These are phyloP conservation scores for Camelus dromedarius DNA, from an alignment of 2,113 vertebrate genomes.

Conservation along the genomic window DNA sequence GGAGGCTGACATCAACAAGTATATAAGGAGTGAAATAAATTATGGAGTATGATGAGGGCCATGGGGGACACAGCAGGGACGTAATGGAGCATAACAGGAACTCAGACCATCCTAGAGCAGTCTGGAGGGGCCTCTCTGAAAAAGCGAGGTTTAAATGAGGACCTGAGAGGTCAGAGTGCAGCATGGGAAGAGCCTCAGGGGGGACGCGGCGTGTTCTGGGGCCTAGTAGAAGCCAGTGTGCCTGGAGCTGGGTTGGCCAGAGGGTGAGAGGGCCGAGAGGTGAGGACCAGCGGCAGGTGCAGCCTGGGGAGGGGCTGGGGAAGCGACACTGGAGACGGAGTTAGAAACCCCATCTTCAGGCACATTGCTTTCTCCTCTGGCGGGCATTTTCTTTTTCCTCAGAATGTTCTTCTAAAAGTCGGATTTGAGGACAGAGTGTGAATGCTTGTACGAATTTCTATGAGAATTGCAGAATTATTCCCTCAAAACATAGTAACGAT, in stretches of 20 bases:
- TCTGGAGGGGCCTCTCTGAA: not conserved
- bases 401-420: not conserved
- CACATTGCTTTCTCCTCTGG: not conserved
- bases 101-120: not conserved
- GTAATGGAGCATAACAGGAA: rapidly evolving
- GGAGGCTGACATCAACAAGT: not conserved
- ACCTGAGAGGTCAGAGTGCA: not conserved
- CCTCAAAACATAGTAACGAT: not conserved
- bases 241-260: not conserved
- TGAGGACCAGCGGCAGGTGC: not conserved
- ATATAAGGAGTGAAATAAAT: too few species aligned
- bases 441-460: not conserved
- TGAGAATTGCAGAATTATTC: not conserved
- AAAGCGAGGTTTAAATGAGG: not conserved
- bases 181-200: not conserved
- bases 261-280: not conserved
- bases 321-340: too few species aligned
- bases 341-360: not conserved
- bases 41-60: too few species aligned
- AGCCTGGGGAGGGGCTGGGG: not conserved
- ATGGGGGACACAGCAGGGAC: not conserved
- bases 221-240: not conserved
- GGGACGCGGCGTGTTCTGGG: too few species aligned
- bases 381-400: not conserved
- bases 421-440: too few species aligned